Base-by-base conservation (phyloP, 2,797 vertebrate genomes). In the Trematomus bernacchii region DNA sequence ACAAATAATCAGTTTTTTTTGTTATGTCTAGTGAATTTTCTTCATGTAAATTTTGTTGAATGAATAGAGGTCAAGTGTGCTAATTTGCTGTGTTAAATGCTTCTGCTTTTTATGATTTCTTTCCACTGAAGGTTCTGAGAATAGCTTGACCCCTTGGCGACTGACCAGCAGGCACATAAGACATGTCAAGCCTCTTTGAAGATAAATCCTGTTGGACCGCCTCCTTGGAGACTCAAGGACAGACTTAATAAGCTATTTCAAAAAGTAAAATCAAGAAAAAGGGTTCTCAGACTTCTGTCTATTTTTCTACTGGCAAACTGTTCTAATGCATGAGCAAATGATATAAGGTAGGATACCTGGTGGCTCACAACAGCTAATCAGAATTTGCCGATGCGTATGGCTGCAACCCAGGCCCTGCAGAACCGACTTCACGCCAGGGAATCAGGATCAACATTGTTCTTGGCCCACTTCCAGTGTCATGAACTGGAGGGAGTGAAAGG, bases 361-460 rank as follows among this genome's bases (percentile, higher is more conserved):
- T 66, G 40, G 40, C 23, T 67, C 40, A 6, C 1, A 9, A 71
- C 71, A 58, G 70, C 73, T 57, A 65, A 15, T 72, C 12, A 4
- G 27, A 59, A 50, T 53, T 58, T 61, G 6, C 40, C 10, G 3
- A 71, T 57, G 61, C 66, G 53, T 19, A 21, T 19, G 15, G 37
- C 57, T 53, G 10, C 52, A 71, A 72, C 55, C 8, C 37, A 65
- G 73, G 76, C 75, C 84, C 83, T 70, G 77, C 78, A 76, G 73
- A 79, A 86, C 85, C 85, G 73, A 76, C 79, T 74, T 70, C 62
- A n/a, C n/a, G 73, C 83, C 50, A 42, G 82, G 85, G 88, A 93
- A 87, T 84, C 86, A 48, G 87, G 87, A 82, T 91, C 89, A 88
- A 86, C 84, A 91, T 93, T 94, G 92, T 92, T 68, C 81, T 94